phyloP scores from a whole-genome alignment of 2,888 invertebrate species.

The Caenorhabditis sp. region DNA sequence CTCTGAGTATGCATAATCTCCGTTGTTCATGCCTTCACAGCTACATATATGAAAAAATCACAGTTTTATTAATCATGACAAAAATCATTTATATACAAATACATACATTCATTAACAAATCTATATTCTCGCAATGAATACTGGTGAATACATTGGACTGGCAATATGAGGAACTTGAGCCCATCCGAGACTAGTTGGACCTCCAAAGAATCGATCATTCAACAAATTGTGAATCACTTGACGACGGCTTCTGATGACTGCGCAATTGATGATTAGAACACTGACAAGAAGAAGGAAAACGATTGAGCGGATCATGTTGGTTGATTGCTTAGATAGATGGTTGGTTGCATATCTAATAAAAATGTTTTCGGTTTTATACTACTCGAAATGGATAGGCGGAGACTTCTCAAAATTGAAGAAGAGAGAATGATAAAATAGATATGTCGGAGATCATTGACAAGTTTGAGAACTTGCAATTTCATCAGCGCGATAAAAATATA shows the following conservation, averaged over 20 bases:
- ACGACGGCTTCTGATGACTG: background rate
- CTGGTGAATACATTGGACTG: conserved; percentile 4
- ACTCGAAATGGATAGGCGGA: too few species aligned
- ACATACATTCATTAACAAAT: background rate
- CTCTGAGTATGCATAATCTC: too few species aligned
- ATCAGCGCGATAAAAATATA: too few species aligned
- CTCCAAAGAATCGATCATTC: background rate
- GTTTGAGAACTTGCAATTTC: too few species aligned
- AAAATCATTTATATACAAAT: background rate
- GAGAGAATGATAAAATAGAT: too few species aligned
- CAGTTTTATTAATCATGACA: too few species aligned
- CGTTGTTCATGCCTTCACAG: too few species aligned
- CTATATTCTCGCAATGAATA: background rate
- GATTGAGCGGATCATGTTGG: background rate
- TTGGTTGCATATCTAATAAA: too few species aligned
- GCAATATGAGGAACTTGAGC: background rate
- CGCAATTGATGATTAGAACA: background rate
- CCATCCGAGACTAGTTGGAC: conserved; percentile 3
- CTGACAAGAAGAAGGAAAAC: background rate
- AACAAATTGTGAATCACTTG: background rate
- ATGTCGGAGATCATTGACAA: too few species aligned
- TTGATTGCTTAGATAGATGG: too few species aligned
- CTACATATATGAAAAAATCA: too few species aligned
- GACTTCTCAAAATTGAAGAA: too few species aligned
- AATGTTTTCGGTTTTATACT: background rate